Conservation (phyloP, 2,888 invertebrate species). For the Ypsolopha scabrella region DNA sequence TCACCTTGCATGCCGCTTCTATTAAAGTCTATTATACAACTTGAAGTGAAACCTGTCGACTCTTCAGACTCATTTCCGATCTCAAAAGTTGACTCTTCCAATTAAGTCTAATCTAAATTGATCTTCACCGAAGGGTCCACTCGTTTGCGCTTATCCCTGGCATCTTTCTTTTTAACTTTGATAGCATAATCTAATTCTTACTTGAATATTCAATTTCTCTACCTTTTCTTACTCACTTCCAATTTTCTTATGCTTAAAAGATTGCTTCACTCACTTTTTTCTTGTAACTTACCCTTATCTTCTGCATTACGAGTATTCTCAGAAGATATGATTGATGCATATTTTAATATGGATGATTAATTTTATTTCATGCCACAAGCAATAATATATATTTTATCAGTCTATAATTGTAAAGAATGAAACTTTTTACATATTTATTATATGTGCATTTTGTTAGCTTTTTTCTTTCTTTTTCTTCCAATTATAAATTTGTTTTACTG, state of each 20-base stretch:
- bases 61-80: slow-evolving; percentile 8
- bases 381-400: slow-evolving; percentile 26
- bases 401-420: slow-evolving; percentile 25
- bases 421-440: slow-evolving; percentile 25
- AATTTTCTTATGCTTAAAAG: slow-evolving; percentile 30
- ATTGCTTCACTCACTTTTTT: slow-evolving; percentile 31
- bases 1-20: slow-evolving; percentile 67
- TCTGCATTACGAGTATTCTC: slow-evolving; percentile 2
- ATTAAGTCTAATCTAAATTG: slow-evolving; percentile 7
- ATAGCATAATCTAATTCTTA: slow-evolving; percentile 35
- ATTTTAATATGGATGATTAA: slow-evolving; percentile 37
- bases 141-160: slow-evolving; percentile 35
- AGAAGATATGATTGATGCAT: slow-evolving; percentile 28
- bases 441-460: slow-evolving; percentile 45
- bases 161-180: slow-evolving; percentile 46
- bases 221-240: slow-evolving; percentile 37
- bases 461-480: slow-evolving; percentile 32
- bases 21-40: slow-evolving; percentile 33
- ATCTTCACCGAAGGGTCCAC: slow-evolving; percentile 22
- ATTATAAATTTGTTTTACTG: too few species aligned
- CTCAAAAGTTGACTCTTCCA: neutral
- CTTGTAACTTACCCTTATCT: slow-evolving; percentile 2
- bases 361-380: slow-evolving; percentile 18
- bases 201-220: slow-evolving; percentile 30
- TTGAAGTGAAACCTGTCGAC: slow-evolving; percentile 34